Percentiles rank a stretch among this genome's conserved stretches.
phyloP scores from a whole-genome alignment of 2,797 vertebrate genomes.

The Pipistrellus pipistrellus region DNA sequence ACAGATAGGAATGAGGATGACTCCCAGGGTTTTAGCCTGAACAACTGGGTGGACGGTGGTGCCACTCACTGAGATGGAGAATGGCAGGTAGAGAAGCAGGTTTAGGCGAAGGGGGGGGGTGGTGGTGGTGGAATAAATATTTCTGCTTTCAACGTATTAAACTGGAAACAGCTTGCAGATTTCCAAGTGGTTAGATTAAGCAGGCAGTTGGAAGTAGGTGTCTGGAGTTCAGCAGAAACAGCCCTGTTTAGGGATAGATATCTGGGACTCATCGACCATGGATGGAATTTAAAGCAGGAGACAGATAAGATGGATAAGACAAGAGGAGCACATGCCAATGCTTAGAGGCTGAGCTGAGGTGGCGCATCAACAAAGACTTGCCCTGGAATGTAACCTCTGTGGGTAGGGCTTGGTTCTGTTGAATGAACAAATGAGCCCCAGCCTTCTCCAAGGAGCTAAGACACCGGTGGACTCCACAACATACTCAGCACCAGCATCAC shows the following conservation, averaged over 20 bases:
- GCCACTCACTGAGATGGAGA: background rate
- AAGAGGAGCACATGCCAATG: background rate
- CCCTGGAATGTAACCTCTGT: background rate
- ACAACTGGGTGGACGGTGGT: background rate
- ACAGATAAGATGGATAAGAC: background rate
- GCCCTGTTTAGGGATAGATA: background rate
- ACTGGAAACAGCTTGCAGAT: background rate
- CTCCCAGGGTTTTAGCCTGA: background rate
- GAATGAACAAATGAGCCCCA: no score
- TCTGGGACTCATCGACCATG: background rate
- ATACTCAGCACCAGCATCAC: no score
- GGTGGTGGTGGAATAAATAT: background rate
- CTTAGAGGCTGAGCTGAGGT: background rate
- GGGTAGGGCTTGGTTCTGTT: background rate
- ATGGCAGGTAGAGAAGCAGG: slow-evolving; percentile 67
- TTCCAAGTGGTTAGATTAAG: background rate
- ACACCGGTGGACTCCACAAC: no score
- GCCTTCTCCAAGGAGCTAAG: no score
- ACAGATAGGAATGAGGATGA: slow-evolving; percentile 52
- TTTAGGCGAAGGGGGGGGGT: background rate
- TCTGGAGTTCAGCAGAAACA: background rate
- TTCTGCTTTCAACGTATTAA: background rate
- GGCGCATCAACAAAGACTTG: background rate
- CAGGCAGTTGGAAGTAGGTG: background rate
- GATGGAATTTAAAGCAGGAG: background rate